Evolutionary conservation across 1,140 invertebrate genomes (phyloP).

Genomic region (Sesamia nonagrioides): DNA sequence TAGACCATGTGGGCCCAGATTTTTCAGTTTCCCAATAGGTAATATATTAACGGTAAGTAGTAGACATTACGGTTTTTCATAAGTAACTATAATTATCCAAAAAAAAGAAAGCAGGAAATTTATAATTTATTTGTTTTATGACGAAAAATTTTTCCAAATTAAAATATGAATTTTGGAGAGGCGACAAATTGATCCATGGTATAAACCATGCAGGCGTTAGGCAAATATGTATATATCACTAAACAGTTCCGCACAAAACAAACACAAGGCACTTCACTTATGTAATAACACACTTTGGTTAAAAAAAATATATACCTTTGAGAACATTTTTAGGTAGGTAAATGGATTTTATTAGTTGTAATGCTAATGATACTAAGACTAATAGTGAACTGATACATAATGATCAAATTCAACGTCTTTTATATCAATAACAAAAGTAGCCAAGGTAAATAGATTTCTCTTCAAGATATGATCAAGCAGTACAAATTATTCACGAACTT

Average conservation of each 20-base stretch:
- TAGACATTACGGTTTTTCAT: no score
- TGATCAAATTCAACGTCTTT: constrained; percentile 56
- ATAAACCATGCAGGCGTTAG: not conserved
- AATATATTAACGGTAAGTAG: no score
- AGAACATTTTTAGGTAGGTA: constrained; percentile 60
- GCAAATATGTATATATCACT: not conserved
- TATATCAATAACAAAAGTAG: constrained; percentile 60
- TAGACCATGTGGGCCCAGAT: no score
- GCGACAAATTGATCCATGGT: not conserved
- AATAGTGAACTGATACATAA: constrained; percentile 58
- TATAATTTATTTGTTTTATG: no score
- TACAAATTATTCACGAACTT: constrained; percentile 59
- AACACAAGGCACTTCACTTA: constrained; percentile 17
- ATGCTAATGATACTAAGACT: constrained; percentile 52
- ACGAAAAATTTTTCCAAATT: no score
- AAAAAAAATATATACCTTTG: constrained; percentile 62
- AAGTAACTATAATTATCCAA: no score
- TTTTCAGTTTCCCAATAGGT: no score
- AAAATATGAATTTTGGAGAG: not conserved
- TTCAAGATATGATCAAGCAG: constrained; percentile 53
- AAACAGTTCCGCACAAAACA: constrained; percentile 5
- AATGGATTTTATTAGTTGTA: constrained; percentile 41
- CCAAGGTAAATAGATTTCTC: constrained; percentile 68
- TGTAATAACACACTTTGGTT: constrained; percentile 3
- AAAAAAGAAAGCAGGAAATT: no score